Evolutionary conservation across 2,113 vertebrate genomes (phyloP).

Genomic region (Cololabis saira): DNA sequence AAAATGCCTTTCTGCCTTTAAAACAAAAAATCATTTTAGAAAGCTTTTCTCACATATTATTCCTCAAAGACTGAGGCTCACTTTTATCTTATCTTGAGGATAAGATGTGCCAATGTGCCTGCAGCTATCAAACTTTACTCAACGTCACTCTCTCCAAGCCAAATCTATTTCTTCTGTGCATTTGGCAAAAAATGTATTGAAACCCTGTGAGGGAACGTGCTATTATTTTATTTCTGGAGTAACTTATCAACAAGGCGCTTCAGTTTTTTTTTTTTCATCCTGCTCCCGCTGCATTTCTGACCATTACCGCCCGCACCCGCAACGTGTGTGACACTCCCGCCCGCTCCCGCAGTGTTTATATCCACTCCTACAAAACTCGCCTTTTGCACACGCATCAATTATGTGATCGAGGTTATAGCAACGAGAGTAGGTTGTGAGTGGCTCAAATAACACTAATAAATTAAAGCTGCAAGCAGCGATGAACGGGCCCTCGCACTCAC

Average conservation of each 20-base stretch:
- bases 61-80: conserved; percentile 6
- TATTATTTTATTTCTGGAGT: conserved; percentile 15
- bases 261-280: too few relatives aligned
- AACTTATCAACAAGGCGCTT: conserved; percentile 30
- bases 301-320: too few relatives aligned
- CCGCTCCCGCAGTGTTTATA: too few relatives aligned
- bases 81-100: conserved; percentile 36
- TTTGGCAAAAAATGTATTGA: conserved; percentile 49
- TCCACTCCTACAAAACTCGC: too few relatives aligned
- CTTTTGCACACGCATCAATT: too few relatives aligned
- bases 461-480: too few relatives aligned
- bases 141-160: conserved; percentile 28
- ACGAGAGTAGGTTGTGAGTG: too few relatives aligned
- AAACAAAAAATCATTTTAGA: conserved; percentile 15
- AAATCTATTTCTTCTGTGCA: conserved; percentile 33
- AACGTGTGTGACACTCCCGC: too few relatives aligned
- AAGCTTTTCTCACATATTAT: conserved; percentile 22
- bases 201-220: conserved; percentile 36
- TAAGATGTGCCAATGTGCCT: conserved; percentile 26
- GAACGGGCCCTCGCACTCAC: too few relatives aligned
- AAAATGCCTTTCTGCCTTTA: conserved; percentile 8
- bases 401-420: too few relatives aligned
- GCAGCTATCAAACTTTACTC: conserved; percentile 18
- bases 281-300: too few relatives aligned
- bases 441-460: too few relatives aligned